These are phyloP conservation scores for Eufriesea mexicana DNA, from an alignment of 1,140 invertebrate genomes.

Conservation along the genomic window DNA sequence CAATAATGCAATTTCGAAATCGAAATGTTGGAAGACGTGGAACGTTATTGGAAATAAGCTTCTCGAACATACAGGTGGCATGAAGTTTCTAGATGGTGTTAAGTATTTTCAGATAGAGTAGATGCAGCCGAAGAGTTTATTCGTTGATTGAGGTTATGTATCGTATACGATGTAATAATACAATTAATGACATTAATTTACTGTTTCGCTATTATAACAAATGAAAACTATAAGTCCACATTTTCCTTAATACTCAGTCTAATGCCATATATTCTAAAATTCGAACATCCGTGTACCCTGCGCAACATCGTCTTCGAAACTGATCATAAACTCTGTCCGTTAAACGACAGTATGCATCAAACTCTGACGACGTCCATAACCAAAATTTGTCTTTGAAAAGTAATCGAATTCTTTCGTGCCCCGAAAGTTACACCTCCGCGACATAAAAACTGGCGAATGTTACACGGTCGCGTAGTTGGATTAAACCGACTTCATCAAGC, in stretches of 20 bases:
- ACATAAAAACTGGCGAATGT: not conserved
- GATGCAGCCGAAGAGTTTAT: too few relatives aligned
- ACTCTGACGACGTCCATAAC: not conserved
- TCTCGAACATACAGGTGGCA: not conserved
- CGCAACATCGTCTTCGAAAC: not conserved
- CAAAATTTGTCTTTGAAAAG: not conserved
- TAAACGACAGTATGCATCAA: not conserved
- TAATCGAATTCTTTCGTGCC: not conserved
- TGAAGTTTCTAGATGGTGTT: not conserved
- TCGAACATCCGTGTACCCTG: not conserved
- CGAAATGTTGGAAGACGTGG: not conserved
- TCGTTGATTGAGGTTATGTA: too few relatives aligned
- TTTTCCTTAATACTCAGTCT: not conserved
- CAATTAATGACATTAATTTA: too few relatives aligned
- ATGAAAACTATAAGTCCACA: not conserved
- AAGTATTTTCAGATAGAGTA: too few relatives aligned
- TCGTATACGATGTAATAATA: too few relatives aligned
- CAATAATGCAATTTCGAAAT: not conserved
- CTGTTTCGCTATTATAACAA: too few relatives aligned
- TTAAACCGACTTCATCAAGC: conserved; percentile 27
- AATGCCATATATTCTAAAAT: too few relatives aligned
- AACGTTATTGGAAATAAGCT: too few relatives aligned
- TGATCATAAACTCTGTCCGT: not conserved
- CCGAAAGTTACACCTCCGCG: not conserved
- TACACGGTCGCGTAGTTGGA: not conserved